Evolutionary conservation across 2,888 invertebrate genomes (phyloP), one percentile per base, ranked within the genome.

Genomic region (Dexiosoma caninum): DNA sequence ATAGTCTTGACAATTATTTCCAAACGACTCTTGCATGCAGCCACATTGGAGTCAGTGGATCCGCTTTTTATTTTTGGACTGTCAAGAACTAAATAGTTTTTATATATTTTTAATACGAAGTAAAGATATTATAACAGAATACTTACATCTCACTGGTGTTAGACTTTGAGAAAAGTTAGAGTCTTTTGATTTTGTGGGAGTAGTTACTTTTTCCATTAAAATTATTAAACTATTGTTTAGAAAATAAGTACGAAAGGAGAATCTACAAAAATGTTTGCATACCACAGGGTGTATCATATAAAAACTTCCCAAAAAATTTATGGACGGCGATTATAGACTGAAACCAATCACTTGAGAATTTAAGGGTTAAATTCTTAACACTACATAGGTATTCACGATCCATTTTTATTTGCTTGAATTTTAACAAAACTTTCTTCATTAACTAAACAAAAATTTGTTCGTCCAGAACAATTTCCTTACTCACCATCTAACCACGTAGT

Each of bases 121-220:
- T 6, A n/a, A n/a, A n/a, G n/a, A n/a, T n/a, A n/a, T n/a, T n/a
- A 8, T 19, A 16, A 9, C 8, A 49, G 2, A n/a, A 40, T 16
- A 84, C 84, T 86, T 83, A 88, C 88, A 87, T 32, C 86, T 84
- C 14, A 88, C 85, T 7, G 88, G 88, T 0, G 88, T 89, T 51
- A 88, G 75, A 21, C 27, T 64, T 21, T 76, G 42, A 2, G 37
- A 53, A 14, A 40, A 14, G 40, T 35, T 77, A 8, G 23, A 9
- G 14, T 59, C 49, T 6, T 14, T 10, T 2, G 37, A 19, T 37
- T 78, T 83, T 27, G 57, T 46, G 32, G 84, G 84, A 32, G 84
- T 82, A 16, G 57, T 49, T n/a, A 49, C 60, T 83, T 83, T 84
- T 14, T 53, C 23, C 0, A 27, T 6, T 6, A 27, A 27, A 27